phyloP scores from a whole-genome alignment of 2,113 vertebrate species.

The Aldabrachelys gigantea region DNA sequence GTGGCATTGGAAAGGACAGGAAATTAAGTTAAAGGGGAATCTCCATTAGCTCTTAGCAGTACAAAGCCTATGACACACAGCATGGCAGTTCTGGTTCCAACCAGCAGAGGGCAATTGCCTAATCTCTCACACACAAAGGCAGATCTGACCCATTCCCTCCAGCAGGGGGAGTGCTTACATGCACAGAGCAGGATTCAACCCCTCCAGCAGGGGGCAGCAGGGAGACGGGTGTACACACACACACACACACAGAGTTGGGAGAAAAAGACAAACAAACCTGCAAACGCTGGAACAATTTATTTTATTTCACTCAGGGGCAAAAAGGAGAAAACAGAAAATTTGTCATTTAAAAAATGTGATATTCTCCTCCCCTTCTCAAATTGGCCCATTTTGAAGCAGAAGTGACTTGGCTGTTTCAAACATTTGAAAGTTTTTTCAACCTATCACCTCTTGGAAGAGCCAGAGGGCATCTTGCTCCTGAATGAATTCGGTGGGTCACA shows the following conservation, averaged over 20 bases:
- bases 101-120: neutral
- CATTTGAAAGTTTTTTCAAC: neutral
- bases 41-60: neutral
- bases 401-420: neutral
- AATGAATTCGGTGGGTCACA: neutral
- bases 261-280: neutral
- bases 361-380: neutral
- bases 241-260: too few relatives aligned
- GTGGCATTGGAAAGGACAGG: neutral
- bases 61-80: neutral
- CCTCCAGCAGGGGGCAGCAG: too few relatives aligned
- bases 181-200: too few relatives aligned
- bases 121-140: neutral
- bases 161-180: too few relatives aligned
- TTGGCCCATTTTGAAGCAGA: neutral
- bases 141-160: neutral
- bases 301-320: neutral
- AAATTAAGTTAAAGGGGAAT: neutral
- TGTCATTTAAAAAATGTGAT: too few relatives aligned
- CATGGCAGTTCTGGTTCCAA: neutral
- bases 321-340: neutral
- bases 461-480: too few relatives aligned
- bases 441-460: neutral
- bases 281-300: neutral
- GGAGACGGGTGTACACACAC: too few relatives aligned